Evolutionary conservation across 2,113 vertebrate species (phyloP), one percentile per base, ranked within the genome.

Genomic region (Gasterosteus nipponicus): DNA sequence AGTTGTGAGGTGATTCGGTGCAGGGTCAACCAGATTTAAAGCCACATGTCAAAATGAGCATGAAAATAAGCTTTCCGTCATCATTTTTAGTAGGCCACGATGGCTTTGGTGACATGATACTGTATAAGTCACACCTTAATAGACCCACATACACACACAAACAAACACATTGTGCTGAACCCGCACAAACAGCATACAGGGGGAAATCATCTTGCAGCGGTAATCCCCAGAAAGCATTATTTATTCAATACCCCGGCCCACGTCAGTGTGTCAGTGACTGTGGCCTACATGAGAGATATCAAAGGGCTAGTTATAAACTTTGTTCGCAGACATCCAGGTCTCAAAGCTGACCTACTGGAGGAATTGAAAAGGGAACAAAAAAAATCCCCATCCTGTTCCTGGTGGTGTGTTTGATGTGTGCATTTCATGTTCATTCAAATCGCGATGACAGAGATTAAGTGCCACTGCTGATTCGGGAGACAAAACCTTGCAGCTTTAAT

Each of bases 211-310:
- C 75, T 69, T 69, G 75, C 62, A 76, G 78, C 42, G 73, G 86
- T 91, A 87, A 90, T 92, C 85, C 86, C 74, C 81, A 73, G 81
- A 69, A 65, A 87, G 85, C 89, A 92, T 93, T 77, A 93, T 91
- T 93, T 92, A 92, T 94, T 93, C 87, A 94, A 75, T 73, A 87
- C 75, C 83, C 86, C 77, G 41, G 3, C 56, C 58, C 67, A 63
- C 57, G 47, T 53, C 53, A 68, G 75, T 77, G 60, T 65, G 67
- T 81, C 72, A 87, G 77, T 77, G 79, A 81, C 86, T 85, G 83
- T 87, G 89, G 88, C 87, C 89, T 91, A 92, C 83, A 92, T 89
- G 79, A 84, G 71, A 73, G 82, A 87, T 86, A 92, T 92, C 89
- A 89, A 47, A 88, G 77, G 76, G 88, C 90, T 92, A 92, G 93